These are phyloP conservation scores for Oxyruncus cristatus DNA, from an alignment of 2,113 vertebrate species.

Conservation along the genomic window DNA sequence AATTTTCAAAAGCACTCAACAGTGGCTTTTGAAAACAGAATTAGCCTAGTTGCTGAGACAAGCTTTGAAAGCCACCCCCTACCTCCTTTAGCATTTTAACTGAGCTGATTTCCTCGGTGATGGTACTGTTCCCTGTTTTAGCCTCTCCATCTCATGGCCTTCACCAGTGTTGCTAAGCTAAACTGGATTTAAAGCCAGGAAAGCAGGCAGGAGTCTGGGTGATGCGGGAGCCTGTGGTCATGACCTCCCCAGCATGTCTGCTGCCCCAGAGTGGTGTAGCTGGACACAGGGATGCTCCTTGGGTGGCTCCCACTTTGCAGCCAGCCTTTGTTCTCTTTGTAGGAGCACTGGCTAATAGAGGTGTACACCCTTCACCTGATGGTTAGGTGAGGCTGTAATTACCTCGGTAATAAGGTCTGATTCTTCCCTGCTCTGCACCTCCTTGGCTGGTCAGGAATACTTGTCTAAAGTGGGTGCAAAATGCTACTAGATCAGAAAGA, in stretches of 20 bases:
- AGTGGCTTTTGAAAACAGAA: conserved; percentile 56
- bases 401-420: conserved; percentile 44
- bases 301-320: conserved; percentile 48
- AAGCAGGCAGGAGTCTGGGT: background rate
- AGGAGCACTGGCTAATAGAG: conserved; percentile 46
- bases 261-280: background rate
- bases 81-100: conserved; percentile 32
- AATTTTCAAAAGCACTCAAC: conserved; percentile 60
- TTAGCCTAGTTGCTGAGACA: conserved; percentile 58
- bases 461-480: conserved; percentile 56
- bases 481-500: conserved; percentile 50
- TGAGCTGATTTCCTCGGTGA: background rate
- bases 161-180: background rate
- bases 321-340: conserved; percentile 62
- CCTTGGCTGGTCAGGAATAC: background rate
- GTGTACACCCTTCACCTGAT: conserved; percentile 19
- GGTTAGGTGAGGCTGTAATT: conserved; percentile 59
- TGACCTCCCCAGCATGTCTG: conserved; percentile 30
- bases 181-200: background rate
- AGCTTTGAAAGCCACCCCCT: conserved; percentile 49
- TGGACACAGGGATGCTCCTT: conserved; percentile 35
- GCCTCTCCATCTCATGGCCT: conserved; percentile 5
- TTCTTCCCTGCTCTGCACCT: conserved; percentile 27
- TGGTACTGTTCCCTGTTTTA: background rate
- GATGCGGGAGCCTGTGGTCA: background rate